Conservation (phyloP, 2,113 vertebrate genomes). For the Andinoacara biseriatus region DNA sequence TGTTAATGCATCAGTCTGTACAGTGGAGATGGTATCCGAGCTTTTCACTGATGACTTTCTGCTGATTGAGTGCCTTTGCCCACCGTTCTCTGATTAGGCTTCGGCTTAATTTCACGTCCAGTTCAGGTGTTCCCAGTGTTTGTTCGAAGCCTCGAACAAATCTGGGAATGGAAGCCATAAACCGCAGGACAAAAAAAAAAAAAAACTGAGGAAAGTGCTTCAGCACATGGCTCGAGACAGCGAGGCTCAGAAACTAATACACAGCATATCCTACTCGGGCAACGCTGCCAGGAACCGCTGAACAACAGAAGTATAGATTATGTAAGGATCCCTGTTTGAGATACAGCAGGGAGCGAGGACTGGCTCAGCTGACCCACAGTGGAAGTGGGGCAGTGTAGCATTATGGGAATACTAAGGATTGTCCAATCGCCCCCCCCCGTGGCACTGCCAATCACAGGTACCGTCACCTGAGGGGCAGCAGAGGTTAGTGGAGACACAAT, state of each 20-base stretch:
- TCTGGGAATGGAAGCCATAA: constrained; percentile 65
- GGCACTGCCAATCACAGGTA: neutral
- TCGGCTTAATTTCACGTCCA: constrained; percentile 65
- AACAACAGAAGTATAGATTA: constrained; percentile 38
- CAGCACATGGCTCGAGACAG: constrained; percentile 39
- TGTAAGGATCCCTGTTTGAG: neutral
- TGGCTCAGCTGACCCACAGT: rapidly evolving
- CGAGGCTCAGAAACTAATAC: constrained; percentile 32
- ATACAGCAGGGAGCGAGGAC: neutral
- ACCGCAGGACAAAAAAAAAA: constrained; percentile 23
- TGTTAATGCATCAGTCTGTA: constrained; percentile 20
- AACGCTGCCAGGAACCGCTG: constrained; percentile 38
- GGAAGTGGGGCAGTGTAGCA: neutral
- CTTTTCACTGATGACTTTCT: constrained; percentile 44
- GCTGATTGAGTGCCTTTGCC: constrained; percentile 58
- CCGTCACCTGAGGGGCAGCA: too few species aligned
- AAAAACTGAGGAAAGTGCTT: constrained; percentile 52
- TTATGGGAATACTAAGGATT: neutral
- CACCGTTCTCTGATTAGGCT: constrained; percentile 46
- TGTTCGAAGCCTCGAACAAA: constrained; percentile 64
- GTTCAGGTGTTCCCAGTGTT: constrained; percentile 69
- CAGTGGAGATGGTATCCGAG: constrained; percentile 11
- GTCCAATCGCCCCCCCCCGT: neutral
- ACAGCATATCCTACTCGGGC: constrained; percentile 8
- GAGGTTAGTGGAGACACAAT: too few species aligned